Percentiles rank a stretch among this genome's conserved stretches.
phyloP scores from a whole-genome alignment of 2,113 vertebrate species.

The Tapirus terrestris region DNA sequence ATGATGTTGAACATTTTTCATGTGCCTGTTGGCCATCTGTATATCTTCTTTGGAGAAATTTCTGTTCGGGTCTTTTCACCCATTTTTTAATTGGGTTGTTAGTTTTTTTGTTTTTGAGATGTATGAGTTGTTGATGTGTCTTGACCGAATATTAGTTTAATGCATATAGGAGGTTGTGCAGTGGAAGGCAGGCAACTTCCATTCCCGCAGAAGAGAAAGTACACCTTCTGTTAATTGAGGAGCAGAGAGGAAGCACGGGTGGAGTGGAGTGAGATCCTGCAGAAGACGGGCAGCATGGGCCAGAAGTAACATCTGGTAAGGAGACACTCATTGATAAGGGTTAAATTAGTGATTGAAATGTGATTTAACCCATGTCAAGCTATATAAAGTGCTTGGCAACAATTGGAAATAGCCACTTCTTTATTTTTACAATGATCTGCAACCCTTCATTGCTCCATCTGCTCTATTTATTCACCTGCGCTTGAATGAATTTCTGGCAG shows the following conservation, averaged over 20 bases:
- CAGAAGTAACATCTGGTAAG: neutral
- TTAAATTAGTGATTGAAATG: neutral
- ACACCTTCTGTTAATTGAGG: neutral
- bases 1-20: too few species aligned
- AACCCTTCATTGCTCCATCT: slow-evolving; percentile 6
- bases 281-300: neutral
- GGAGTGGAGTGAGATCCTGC: neutral
- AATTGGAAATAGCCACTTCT: slow-evolving; percentile 8
- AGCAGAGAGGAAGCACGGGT: neutral
- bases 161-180: neutral
- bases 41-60: too few species aligned
- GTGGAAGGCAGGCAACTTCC: neutral
- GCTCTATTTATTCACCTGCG: neutral
- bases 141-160: slow-evolving; percentile 35
- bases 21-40: too few species aligned
- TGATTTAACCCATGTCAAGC: neutral
- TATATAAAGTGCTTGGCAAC: neutral
- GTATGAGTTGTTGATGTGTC: neutral
- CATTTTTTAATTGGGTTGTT: too few species aligned
- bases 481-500: slow-evolving; percentile 41
- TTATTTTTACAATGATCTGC: neutral
- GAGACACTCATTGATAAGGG: neutral
- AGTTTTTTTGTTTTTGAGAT: too few species aligned
- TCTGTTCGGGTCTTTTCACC: too few species aligned
- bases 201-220: neutral